Evolutionary conservation across 2,797 vertebrate genomes (phyloP), one percentile per base, ranked within the genome.

Genomic region (Apodemus agrarius): DNA sequence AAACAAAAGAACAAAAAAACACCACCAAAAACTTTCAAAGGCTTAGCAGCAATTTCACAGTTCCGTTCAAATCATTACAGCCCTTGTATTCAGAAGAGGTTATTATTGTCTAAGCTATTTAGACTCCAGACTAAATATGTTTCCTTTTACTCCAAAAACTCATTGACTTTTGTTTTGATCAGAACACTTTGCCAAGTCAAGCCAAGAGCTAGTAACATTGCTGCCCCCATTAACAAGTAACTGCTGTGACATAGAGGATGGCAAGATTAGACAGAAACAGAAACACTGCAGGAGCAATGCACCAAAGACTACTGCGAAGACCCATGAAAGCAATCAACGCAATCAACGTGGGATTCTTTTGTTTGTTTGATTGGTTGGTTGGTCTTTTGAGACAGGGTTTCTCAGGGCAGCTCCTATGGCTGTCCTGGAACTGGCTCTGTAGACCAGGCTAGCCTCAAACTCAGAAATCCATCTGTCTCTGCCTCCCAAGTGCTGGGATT

Each of bases 181-280:
- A 82, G 84, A 91, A 78, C 52, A 93, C 2, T 37, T 93, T 84
- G 78, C n/a, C 65, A 97, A 67, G 81, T 92, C n/a, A 91, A 87
- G n/a, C 21, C 40, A 93, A 94, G 40, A 63, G 82, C 8, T 74
- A 93, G 61, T 4, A 93, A 29, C 49, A 80, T 6, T 82, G 49
- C 10, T 79, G 59, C 4, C 29, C 2, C 16, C 24, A 72, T 84
- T 76, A 93, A 46, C 63, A 90, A 88, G 17, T 29, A 92, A 82
- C 26, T 89, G n/a, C 26, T 74, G 54, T 12, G 65, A 84, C 17
- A 61, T 21, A 74, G 34, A 89, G 43, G 31, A 69, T 29, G 31
- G 2, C 81, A 91, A 84, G 52, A 52, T 80, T 69, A 87, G 46
- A 43, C 80, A 81, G n/a, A 94, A 95, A 93, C 61, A 90, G 46